Conservation (phyloP, 1,140 invertebrate genomes). For the Arctopsyche grandis region DNA sequence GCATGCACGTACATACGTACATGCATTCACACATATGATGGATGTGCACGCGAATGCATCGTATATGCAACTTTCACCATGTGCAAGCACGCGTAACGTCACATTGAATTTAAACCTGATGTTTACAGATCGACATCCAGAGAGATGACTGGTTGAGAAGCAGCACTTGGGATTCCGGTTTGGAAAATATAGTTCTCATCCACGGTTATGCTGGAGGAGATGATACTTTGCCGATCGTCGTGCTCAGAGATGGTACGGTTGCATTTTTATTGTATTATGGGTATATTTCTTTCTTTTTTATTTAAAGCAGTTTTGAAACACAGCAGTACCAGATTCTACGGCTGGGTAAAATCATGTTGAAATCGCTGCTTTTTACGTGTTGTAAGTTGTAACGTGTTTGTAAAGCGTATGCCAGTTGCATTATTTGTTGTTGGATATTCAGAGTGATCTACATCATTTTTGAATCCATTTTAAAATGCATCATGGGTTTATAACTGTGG, state of each 20-base stretch:
- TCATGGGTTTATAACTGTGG: too few species aligned
- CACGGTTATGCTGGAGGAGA: constrained; percentile 81
- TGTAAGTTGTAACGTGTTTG: neutral
- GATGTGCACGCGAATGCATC: too few species aligned
- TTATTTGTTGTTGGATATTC: too few species aligned
- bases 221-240: constrained; percentile 72
- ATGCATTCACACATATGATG: too few species aligned
- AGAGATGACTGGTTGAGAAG: constrained; percentile 74
- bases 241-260: constrained; percentile 71
- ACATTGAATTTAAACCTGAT: neutral
- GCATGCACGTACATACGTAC: too few species aligned
- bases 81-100: neutral
- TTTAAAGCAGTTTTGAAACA: neutral
- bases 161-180: constrained; percentile 72
- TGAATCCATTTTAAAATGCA: too few species aligned
- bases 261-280: neutral
- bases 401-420: too few species aligned
- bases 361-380: constrained; percentile 5
- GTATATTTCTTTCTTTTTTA: neutral
- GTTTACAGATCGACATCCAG: constrained; percentile 63
- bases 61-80: constrained; percentile 11
- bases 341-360: neutral
- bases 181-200: constrained; percentile 75
- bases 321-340: neutral
- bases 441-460: too few species aligned